Evolutionary conservation across 1,140 invertebrate species (phyloP).

Genomic region (Drosophila navojoa): DNA sequence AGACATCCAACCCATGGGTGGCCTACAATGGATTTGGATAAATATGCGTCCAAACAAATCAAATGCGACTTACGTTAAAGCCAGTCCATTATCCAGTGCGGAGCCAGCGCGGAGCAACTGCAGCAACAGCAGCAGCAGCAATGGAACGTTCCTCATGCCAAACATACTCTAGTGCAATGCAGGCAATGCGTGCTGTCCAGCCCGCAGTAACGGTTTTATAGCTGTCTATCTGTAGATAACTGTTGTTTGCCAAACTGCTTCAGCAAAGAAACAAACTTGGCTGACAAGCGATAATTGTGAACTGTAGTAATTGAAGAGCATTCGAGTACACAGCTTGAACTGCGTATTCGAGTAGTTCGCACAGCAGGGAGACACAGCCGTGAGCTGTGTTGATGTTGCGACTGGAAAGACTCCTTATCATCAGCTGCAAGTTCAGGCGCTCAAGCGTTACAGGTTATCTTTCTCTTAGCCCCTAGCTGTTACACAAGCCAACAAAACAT

Average conservation of each 20-base stretch:
- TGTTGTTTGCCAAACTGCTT: constrained; percentile 9
- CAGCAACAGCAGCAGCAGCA: constrained; percentile 41
- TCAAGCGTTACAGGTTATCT: too few species aligned
- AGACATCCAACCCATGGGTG: constrained; percentile 95
- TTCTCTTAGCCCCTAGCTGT: too few species aligned
- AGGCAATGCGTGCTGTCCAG: constrained; percentile 48
- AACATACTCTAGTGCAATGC: constrained; percentile 38
- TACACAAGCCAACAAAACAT: too few species aligned
- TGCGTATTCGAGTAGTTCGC: too few species aligned
- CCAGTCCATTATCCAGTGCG: constrained; percentile 92
- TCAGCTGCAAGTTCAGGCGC: too few species aligned
- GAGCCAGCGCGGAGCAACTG: constrained; percentile 27
- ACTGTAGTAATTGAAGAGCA: constrained; percentile 66
- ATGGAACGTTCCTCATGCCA: constrained; percentile 7
- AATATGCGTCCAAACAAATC: background rate
- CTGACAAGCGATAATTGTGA: constrained; percentile 29
- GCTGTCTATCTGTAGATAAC: constrained; percentile 10
- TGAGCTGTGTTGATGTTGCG: background rate
- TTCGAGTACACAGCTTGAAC: constrained; percentile 25
- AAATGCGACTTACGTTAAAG: constrained; percentile 73
- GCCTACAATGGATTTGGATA: constrained; percentile 85
- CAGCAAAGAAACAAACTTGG: constrained; percentile 20
- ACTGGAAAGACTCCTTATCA: background rate
- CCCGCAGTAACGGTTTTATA: constrained; percentile 40
- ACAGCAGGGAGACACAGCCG: too few species aligned